Base-by-base conservation (phyloP, 2,113 vertebrate genomes). In the Ammodytes marinus region DNA sequence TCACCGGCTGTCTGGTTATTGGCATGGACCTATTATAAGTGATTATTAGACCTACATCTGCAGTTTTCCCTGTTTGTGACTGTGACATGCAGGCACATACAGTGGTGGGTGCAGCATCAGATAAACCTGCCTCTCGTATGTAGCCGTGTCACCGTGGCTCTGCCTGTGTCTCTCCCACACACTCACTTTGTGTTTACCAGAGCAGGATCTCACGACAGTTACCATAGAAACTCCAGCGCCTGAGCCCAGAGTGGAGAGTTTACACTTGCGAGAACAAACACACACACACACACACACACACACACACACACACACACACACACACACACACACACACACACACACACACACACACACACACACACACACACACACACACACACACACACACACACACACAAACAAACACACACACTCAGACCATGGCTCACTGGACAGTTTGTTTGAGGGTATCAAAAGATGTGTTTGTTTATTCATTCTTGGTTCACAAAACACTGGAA, bases 191-290 rank as follows among this genome's bases (percentile, higher is more conserved):
- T 92, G 81, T 93, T 92, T 89, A 88, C 89, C 73, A 75, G 79
- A 68, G 19, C 72, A 70, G 78, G 78, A 86, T 88, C 89, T 82
- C 81, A 84, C 63, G 40, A 69, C 87, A 76, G 91, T 93, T 93
- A 69, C 91, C 91, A 93, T 94, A 82, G 93, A 84, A 92, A 93
- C 92, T 12, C 64, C 43, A 43, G 57, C 6, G 17, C 74, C 80
- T 68, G 84, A 75, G 83, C 47, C 0, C 8, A 74, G 75, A 74
- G 61, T 10, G 63, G 65, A 77, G 35, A 80, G 77, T 84, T 87
- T 58, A 58, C 64, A 74, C 71, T 59, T 55, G 57, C 64, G 69
- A 46, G 59, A 39, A n/a, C n/a, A 69, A 90, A 77, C 53, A 75
- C 49, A 49, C 37, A 69, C 5, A 27, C 27, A 27, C 37, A 42